phyloP scores from a whole-genome alignment of 2,888 invertebrate genomes.

The Schizotus pectinicornis region DNA sequence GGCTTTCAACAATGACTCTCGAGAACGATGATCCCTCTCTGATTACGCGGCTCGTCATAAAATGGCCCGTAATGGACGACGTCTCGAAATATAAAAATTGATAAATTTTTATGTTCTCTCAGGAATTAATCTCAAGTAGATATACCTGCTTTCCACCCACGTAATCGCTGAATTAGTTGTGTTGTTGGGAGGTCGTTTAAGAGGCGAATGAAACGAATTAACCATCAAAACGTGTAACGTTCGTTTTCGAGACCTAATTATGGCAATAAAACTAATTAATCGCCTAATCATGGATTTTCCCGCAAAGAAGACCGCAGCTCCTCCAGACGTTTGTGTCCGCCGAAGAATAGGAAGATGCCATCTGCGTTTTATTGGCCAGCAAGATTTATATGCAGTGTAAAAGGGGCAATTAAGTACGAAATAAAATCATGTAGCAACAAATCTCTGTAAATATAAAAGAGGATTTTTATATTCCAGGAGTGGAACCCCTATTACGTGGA shows the following conservation, averaged over 20 bases:
- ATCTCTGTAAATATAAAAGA: constrained; percentile 35
- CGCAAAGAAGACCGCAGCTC: constrained; percentile 2
- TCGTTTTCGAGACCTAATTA: constrained; percentile 17
- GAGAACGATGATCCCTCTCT: constrained; percentile 16
- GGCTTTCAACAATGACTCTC: constrained; percentile 26
- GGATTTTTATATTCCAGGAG: constrained; percentile 31
- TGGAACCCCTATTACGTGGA: constrained; percentile 32
- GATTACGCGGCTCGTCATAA: constrained; percentile 18
- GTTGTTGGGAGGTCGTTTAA: no score
- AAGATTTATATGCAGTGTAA: constrained; percentile 42
- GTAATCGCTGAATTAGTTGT: no score
- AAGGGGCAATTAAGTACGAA: constrained; percentile 39
- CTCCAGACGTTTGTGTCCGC: no score
- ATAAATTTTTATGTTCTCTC: no score
- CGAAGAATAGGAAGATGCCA: constrained; percentile 22
- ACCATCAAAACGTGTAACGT: background rate
- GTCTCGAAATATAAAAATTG: no score
- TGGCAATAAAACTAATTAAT: constrained; percentile 19
- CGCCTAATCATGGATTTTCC: constrained; percentile 6
- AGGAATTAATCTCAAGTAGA: no score
- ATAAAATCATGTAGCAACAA: constrained; percentile 41
- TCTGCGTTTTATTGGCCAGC: constrained; percentile 37
- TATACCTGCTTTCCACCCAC: no score
- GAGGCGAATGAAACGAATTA: no score
- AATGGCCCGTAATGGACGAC: background rate